phyloP scores from a whole-genome alignment of 2,888 invertebrate genomes.

The Metellina segmentata region DNA sequence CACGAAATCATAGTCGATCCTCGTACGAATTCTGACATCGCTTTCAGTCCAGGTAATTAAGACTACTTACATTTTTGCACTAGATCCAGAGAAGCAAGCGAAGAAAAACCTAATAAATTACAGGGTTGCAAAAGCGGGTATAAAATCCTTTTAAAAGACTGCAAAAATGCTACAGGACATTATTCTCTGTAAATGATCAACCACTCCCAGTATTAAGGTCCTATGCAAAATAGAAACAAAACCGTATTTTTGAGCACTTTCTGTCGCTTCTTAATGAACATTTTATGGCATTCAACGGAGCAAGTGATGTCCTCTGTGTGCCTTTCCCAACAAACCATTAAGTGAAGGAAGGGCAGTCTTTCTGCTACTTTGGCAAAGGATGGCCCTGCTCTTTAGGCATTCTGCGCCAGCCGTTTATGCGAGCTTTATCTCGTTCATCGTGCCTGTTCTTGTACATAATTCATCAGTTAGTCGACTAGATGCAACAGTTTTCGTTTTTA shows the following conservation, averaged over 20 bases:
- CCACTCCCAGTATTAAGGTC: background rate
- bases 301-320: conserved; percentile 12
- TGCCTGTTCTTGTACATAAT: conserved; percentile 11
- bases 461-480: background rate
- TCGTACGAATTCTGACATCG: background rate
- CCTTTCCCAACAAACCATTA: conserved; percentile 20
- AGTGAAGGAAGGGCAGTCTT: background rate
- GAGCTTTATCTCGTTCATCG: background rate
- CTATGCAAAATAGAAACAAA: conserved; percentile 23
- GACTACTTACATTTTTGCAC: background rate
- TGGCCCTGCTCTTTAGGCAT: conserved; percentile 22
- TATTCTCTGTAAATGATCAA: conserved; percentile 19
- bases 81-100: background rate
- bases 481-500: conserved; percentile 29
- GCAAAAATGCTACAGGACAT: conserved; percentile 19
- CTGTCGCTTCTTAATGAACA: conserved; percentile 40
- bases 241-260: conserved; percentile 34
- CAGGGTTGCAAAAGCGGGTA: conserved; percentile 16
- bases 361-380: background rate
- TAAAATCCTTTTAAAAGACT: conserved; percentile 28
- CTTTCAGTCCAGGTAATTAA: conserved; percentile 19
- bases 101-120: conserved; percentile 33
- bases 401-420: background rate
- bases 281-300: conserved; percentile 32
- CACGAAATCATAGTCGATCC: conserved; percentile 15